Conservation (phyloP, 2,888 invertebrate genomes). For the Heteromurus nitidus region DNA sequence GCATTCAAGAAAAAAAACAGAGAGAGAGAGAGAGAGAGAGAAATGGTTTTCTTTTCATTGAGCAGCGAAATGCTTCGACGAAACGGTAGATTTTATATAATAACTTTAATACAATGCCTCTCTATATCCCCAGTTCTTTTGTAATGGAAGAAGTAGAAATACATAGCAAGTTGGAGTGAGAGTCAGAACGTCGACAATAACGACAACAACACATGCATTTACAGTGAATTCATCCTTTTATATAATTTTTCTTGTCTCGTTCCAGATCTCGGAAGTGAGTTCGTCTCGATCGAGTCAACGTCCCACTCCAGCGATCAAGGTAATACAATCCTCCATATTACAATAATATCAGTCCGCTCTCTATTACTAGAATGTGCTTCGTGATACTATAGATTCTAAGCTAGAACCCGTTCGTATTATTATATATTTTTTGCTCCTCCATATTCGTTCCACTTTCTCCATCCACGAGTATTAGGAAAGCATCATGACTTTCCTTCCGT, state of each 20-base stretch:
- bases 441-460: conserved; percentile 42
- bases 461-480: too few relatives aligned
- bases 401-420: neutral
- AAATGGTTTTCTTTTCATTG: too few relatives aligned
- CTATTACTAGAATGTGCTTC: conserved; percentile 21
- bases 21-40: too few relatives aligned
- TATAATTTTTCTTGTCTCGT: conserved; percentile 61
- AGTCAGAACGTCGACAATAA: neutral
- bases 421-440: neutral
- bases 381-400: too few relatives aligned
- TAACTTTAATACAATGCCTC: too few relatives aligned
- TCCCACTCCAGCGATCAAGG: conserved; percentile 71
- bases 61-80: too few relatives aligned
- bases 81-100: too few relatives aligned
- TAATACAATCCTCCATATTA: conserved; percentile 59
- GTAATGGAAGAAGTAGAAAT: too few relatives aligned
- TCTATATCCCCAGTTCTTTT: too few relatives aligned
- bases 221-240: conserved; percentile 16
- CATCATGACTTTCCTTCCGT: conserved; percentile 15
- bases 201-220: neutral
- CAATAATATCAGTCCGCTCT: conserved; percentile 41
- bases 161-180: too few relatives aligned
- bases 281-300: conserved; percentile 70
- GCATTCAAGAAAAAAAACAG: too few relatives aligned
- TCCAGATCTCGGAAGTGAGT: conserved; percentile 68